A percentile compares a stretch with the other conserved stretches of the same genome.
Conservation (phyloP, 1,140 invertebrate genomes). For the Metaphire vulgaris region DNA sequence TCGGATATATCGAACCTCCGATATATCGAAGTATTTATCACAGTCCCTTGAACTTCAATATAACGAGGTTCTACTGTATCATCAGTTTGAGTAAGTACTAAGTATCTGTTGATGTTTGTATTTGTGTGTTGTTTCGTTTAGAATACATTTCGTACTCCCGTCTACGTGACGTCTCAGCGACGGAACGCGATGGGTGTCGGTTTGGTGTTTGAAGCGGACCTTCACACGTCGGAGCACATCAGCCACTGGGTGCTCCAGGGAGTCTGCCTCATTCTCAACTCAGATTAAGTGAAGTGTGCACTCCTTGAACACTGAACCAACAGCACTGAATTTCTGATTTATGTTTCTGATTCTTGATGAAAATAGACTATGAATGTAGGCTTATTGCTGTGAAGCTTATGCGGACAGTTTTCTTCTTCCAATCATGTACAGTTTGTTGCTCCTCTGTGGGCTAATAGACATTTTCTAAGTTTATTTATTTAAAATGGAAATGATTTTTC, state of each 20-base stretch:
- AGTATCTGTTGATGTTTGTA: constrained; percentile 11
- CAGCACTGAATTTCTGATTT: constrained; percentile 1
- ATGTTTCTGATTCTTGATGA: background rate
- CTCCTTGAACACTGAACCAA: no score
- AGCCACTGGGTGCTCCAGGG: constrained; percentile 84
- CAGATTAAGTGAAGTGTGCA: constrained; percentile 54
- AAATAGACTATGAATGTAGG: background rate
- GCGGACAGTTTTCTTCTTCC: background rate
- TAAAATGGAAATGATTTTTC: no score
- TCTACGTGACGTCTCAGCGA: constrained; percentile 76
- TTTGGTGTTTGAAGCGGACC: constrained; percentile 78
- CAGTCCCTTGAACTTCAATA: no score
- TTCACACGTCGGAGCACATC: constrained; percentile 68
- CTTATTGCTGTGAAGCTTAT: background rate
- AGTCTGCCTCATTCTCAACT: constrained; percentile 76
- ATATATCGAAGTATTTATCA: no score
- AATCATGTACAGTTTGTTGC: no score
- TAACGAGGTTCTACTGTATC: no score
- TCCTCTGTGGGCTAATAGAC: no score
- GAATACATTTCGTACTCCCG: constrained; percentile 76
- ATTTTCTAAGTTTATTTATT: no score
- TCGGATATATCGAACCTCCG: no score
- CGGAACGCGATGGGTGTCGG: constrained; percentile 82
- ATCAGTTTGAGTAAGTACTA: no score
- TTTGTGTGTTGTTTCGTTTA: constrained; percentile 46